phyloP scores from a whole-genome alignment of 2,113 vertebrate genomes.

The Syngnathoides biaculeatus region DNA sequence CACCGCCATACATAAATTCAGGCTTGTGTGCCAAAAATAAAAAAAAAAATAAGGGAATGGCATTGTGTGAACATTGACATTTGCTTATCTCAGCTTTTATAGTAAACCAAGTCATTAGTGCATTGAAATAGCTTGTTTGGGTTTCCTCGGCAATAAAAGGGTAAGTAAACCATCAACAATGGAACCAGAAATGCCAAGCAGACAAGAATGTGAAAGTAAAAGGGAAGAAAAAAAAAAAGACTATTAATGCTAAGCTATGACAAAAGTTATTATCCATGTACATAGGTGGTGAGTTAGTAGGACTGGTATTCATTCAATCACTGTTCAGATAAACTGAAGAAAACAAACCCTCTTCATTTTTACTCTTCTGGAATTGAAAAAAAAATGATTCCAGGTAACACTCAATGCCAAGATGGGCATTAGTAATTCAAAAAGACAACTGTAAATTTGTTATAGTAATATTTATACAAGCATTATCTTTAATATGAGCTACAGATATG shows the following conservation, averaged over 20 bases:
- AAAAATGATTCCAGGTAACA: constrained; percentile 5
- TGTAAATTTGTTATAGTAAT: constrained; percentile 29
- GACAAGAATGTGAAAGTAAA: constrained; percentile 21
- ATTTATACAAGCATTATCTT: constrained; percentile 9
- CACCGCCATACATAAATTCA: constrained; percentile 23
- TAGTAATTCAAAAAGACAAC: constrained; percentile 39
- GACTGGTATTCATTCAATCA: constrained; percentile 15
- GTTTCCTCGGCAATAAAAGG: constrained; percentile 28
- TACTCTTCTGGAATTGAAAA: constrained; percentile 19
- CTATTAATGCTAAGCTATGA: constrained; percentile 28
- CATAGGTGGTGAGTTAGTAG: neutral
- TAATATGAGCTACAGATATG: constrained; percentile 15
- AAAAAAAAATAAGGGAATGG: constrained; percentile 13
- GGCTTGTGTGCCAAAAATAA: constrained; percentile 12
- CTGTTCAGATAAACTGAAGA: neutral
- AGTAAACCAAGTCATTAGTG: constrained; percentile 15
- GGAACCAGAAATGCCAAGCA: constrained; percentile 37
- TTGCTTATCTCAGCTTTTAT: constrained; percentile 18
- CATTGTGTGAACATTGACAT: constrained; percentile 34
- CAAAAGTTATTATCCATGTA: neutral
- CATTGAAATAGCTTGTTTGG: constrained; percentile 3
- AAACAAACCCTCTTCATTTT: neutral
- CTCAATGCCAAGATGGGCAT: constrained; percentile 33
- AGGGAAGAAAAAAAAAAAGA: constrained; percentile 17
- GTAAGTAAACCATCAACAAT: constrained; percentile 28